phyloP scores from a whole-genome alignment of 2,888 invertebrate species.

The Strigamia transsilvanica region DNA sequence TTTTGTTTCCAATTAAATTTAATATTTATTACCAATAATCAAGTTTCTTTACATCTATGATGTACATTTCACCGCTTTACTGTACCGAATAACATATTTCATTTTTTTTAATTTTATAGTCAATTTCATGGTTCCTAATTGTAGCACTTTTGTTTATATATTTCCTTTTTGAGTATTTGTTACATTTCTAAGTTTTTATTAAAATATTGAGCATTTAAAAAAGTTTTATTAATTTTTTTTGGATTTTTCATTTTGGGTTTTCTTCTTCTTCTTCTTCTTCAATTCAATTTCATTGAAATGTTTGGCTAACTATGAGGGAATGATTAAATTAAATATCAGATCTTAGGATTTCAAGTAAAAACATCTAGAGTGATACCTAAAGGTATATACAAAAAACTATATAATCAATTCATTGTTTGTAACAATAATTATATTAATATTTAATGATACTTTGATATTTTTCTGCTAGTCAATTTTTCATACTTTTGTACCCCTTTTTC shows the following conservation, averaged over 20 bases:
- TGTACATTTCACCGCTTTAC: no score
- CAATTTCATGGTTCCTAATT: constrained; percentile 48
- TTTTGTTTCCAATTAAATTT: no score
- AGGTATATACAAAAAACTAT: background rate
- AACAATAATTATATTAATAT: background rate
- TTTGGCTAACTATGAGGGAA: constrained; percentile 2
- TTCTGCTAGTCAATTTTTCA: constrained; percentile 37
- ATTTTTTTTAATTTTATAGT: constrained; percentile 19
- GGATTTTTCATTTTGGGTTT: no score
- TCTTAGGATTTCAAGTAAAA: constrained; percentile 25
- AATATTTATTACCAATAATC: no score
- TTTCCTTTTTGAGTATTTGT: constrained; percentile 36
- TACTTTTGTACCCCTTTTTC: constrained; percentile 44
- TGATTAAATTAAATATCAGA: constrained; percentile 12
- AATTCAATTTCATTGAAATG: background rate
- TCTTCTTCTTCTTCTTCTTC: constrained; percentile 18
- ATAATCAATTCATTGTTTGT: background rate
- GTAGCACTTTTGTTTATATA: constrained; percentile 40
- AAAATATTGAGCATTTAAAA: constrained; percentile 52
- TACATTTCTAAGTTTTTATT: constrained; percentile 53
- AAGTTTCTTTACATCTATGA: no score
- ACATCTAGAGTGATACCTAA: background rate
- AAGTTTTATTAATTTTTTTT: background rate
- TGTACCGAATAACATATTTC: background rate
- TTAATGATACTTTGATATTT: constrained; percentile 6